Percentiles rank a stretch among this genome's conserved stretches.
phyloP scores from a whole-genome alignment of 2,888 invertebrate genomes.

The Spilosoma lubricipeda region DNA sequence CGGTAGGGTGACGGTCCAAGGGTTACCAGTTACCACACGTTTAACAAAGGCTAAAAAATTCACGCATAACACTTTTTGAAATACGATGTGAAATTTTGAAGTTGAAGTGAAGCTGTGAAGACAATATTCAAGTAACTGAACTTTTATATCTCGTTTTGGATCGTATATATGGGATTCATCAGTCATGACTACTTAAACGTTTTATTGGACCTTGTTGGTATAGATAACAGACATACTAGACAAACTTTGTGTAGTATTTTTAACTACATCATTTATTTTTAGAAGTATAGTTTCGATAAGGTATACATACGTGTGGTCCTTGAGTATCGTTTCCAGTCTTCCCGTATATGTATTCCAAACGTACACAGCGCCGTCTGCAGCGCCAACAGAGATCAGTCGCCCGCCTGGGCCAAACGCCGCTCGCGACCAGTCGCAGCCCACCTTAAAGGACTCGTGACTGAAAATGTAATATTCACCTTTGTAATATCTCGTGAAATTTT shows the following conservation, averaged over 20 bases:
- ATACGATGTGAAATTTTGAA: no score
- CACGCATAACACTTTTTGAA: no score
- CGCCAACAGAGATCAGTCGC: conserved; percentile 95
- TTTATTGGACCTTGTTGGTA: no score
- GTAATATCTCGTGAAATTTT: conserved; percentile 8
- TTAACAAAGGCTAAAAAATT: no score
- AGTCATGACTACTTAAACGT: no score
- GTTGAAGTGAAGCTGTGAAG: no score
- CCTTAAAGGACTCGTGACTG: conserved; percentile 98
- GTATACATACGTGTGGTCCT: conserved; percentile 92
- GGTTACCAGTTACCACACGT: no score
- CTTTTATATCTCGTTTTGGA: no score
- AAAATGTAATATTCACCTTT: conserved; percentile 27
- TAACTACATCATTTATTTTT: background rate
- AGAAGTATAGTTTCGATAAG: background rate
- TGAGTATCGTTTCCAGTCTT: conserved; percentile 91
- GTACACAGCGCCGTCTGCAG: conserved; percentile 95
- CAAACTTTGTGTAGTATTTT: background rate
- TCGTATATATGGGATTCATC: no score
- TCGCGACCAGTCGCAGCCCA: conserved; percentile 97
- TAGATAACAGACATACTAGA: no score
- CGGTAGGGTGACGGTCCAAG: no score
- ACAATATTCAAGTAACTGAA: no score
- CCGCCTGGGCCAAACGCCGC: conserved; percentile 97
- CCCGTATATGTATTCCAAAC: conserved; percentile 95